Evolutionary conservation across 2,113 vertebrate genomes (phyloP), one percentile per base, ranked within the genome.

Genomic region (Polypterus senegalus): DNA sequence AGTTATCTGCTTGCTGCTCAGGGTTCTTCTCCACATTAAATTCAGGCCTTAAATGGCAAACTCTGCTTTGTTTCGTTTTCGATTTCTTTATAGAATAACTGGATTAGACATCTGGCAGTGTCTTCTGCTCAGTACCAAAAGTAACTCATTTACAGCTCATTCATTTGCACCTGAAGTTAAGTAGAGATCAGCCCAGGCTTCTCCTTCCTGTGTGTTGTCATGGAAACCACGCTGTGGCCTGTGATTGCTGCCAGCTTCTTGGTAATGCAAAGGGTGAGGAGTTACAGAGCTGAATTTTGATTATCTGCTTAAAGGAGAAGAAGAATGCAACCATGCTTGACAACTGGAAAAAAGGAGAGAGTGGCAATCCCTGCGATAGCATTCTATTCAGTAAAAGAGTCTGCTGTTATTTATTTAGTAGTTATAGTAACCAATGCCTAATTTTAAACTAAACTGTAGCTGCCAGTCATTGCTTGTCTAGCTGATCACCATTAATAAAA

Each of bases 231-330:
- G 49, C 59, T 27, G 47, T 58, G 58, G 58, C 53, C 57, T 66
- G 57, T 66, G 61, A 67, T 66, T 63, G 61, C 61, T 59, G 65
- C 61, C 61, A 67, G 55, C 61, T 57, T 57, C 60, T 63, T 51
- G 45, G 61, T 63, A 67, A 67, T 63, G 57, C 61, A 59, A 60
- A 51, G 48, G 61, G n/a, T 49, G 57, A 53, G 51, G 61, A 63
- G 58, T 48, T 46, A 44, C 66, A 57, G 61, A 56, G 61, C 61
- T 10, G 61, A 57, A 67, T 63, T 60, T 55, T 66, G 65, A 66
- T 66, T 58, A 62, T 66, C 56, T 62, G 8, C 62, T 67, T 67
- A 67, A 59, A 67, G 56, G 57, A 61, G 57, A 48, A 63, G 27
- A 63, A 46, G 9, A 6, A 6, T 7, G 53, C 45, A 48, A 11